Evolutionary conservation across 2,797 vertebrate species (phyloP).

Genomic region (Lepilemur ruficaudatus): DNA sequence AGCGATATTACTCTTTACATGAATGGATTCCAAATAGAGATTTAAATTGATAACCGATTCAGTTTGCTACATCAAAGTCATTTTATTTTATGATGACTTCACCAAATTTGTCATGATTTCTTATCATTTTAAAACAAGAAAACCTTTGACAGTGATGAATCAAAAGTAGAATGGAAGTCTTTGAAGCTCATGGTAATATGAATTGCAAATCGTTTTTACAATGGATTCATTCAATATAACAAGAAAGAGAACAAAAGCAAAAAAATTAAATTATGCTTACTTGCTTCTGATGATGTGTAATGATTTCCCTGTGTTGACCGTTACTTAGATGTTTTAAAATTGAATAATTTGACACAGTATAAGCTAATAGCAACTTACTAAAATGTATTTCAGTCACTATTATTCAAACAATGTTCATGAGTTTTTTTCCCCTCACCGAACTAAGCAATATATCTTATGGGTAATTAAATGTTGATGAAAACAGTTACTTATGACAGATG

Average conservation of each 20-base stretch:
- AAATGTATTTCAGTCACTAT: neutral
- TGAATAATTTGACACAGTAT: neutral
- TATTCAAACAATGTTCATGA: neutral
- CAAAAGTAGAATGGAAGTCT: neutral
- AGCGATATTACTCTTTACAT: neutral
- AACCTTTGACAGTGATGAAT: constrained; percentile 14
- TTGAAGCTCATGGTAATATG: neutral
- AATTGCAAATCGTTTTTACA: constrained; percentile 26
- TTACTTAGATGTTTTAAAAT: neutral
- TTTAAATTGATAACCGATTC: neutral
- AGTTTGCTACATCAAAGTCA: neutral
- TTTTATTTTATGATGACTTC: neutral
- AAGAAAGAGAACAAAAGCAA: neutral
- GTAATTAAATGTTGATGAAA: neutral
- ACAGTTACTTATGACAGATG: neutral
- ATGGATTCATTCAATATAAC: neutral
- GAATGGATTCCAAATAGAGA: neutral
- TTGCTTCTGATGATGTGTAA: neutral
- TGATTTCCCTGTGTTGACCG: neutral
- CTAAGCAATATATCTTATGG: neutral
- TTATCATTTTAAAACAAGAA: neutral
- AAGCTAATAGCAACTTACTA: neutral
- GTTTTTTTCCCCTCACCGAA: neutral
- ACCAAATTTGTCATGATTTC: neutral
- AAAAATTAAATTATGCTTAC: neutral